A percentile compares a stretch with the other conserved stretches of the same genome.
phyloP scores from a whole-genome alignment of 2,888 invertebrate genomes.

The Hanleya hanleyi region DNA sequence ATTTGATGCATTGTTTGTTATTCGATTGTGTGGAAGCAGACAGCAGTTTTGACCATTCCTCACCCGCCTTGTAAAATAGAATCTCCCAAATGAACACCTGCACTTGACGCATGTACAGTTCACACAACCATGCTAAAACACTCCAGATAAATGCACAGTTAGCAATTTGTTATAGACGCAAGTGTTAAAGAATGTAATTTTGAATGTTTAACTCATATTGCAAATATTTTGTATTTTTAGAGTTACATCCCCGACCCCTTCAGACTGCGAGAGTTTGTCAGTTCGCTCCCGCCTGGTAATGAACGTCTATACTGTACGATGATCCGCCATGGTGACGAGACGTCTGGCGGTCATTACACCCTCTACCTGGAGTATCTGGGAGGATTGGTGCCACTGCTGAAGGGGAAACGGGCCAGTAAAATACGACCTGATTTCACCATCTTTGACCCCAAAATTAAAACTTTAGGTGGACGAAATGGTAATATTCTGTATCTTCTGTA shows the following conservation, averaged over 20 bases:
- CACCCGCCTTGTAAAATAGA: too few relatives aligned
- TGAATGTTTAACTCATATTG: neutral
- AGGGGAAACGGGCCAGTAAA: conserved; percentile 96
- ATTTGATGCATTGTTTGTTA: too few relatives aligned
- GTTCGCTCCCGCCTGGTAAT: conserved; percentile 88
- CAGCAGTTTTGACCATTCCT: too few relatives aligned
- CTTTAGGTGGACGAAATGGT: conserved; percentile 45
- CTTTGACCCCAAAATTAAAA: conserved; percentile 74
- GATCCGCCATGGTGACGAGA: conserved; percentile 86
- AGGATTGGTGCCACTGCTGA: conserved; percentile 94
- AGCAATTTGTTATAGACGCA: too few relatives aligned
- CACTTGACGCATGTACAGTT: too few relatives aligned
- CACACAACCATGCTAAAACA: too few relatives aligned
- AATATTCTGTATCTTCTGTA: too few relatives aligned
- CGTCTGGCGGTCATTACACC: conserved; percentile 75
- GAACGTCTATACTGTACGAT: conserved; percentile 97
- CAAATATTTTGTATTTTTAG: conserved; percentile 77
- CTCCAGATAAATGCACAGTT: too few relatives aligned
- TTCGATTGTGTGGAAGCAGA: too few relatives aligned
- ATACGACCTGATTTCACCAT: conserved; percentile 98
- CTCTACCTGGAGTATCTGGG: conserved; percentile 95
- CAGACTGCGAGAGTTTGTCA: conserved; percentile 93
- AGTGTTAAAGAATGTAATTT: too few relatives aligned
- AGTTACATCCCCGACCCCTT: conserved; percentile 95
- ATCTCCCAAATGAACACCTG: too few relatives aligned